Conservation (phyloP, 1,140 invertebrate genomes). For the Drosophila pseudoobscura region DNA sequence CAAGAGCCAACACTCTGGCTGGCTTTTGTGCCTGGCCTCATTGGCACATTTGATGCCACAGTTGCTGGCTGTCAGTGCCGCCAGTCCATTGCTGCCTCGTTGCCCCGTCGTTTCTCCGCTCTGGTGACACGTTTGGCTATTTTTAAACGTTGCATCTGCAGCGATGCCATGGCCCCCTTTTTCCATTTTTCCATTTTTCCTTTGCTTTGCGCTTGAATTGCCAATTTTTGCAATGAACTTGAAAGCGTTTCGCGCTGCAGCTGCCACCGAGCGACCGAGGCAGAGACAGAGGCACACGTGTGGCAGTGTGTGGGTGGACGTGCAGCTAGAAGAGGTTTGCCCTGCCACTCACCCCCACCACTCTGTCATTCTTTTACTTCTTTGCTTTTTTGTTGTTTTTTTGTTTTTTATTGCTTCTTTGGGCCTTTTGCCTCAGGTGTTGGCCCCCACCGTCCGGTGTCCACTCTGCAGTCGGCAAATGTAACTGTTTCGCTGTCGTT, state of each 20-base stretch:
- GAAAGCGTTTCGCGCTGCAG: conserved; percentile 33
- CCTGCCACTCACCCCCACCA: conserved; percentile 19
- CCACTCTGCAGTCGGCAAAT: conserved; percentile 33
- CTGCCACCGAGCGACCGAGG: conserved; percentile 21
- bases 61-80: conserved; percentile 39
- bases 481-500: conserved; percentile 62
- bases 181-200: background rate
- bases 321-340: conserved; percentile 39
- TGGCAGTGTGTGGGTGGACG: conserved; percentile 59
- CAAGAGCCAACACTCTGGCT: conserved; percentile 11
- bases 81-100: background rate
- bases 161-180: conserved; percentile 28
- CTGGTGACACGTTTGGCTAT: conserved; percentile 73
- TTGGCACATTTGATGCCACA: conserved; percentile 65
- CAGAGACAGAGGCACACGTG: conserved; percentile 20
- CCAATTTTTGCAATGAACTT: conserved; percentile 64
- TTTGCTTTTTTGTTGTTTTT: background rate
- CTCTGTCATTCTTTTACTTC: too few relatives aligned
- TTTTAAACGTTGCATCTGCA: conserved; percentile 70
- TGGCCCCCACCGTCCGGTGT: conserved; percentile 54
- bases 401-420: too few relatives aligned
- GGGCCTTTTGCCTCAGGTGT: conserved; percentile 1
- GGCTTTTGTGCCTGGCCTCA: conserved; percentile 48
- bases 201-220: conserved; percentile 74
- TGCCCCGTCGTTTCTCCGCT: conserved; percentile 15